Conservation (phyloP, 53 echinoderm and acorn worm genomes). For the Arbacia lixula region DNA sequence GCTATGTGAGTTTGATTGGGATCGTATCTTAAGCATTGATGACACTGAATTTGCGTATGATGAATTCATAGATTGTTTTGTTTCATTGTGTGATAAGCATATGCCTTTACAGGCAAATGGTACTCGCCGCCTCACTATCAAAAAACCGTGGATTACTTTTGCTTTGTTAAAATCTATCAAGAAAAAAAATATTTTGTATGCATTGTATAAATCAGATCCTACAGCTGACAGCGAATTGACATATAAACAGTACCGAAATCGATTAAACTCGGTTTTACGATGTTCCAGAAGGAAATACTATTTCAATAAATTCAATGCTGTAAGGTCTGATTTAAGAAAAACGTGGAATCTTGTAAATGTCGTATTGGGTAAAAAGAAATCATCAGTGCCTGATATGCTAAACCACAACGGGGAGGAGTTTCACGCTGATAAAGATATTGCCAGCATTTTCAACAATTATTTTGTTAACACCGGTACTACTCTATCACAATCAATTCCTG, state of each 20-base stretch:
- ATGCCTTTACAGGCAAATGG: not conserved
- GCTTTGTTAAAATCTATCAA: not conserved
- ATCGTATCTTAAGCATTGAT: not conserved
- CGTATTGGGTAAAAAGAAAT: not conserved
- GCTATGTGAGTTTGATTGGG: not conserved
- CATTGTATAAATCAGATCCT: not conserved
- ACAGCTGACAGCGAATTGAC: not conserved
- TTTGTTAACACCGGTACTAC: constrained; percentile 9
- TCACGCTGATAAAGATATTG: not conserved
- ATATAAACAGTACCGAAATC: constrained; percentile 16
- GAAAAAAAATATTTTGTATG: not conserved
- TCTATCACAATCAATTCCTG: constrained; percentile 1
- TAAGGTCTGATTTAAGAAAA: not conserved
- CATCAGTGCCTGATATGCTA: not conserved
- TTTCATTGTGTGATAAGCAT: not conserved
- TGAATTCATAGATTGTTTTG: not conserved
- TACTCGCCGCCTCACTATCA: not conserved
- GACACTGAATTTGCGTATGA: constrained; percentile 14
- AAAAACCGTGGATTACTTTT: constrained; percentile 18
- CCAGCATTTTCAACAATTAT: constrained; percentile 24
- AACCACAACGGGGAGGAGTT: not conserved
- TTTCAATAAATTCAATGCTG: constrained; percentile 2
- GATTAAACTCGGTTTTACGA: not conserved
- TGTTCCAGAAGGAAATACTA: constrained; percentile 11
- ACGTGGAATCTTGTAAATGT: constrained; percentile 3